Percentiles rank a stretch among this genome's conserved stretches.
phyloP scores from a whole-genome alignment of 2,888 invertebrate species.

The Plagiodera versicolora region DNA sequence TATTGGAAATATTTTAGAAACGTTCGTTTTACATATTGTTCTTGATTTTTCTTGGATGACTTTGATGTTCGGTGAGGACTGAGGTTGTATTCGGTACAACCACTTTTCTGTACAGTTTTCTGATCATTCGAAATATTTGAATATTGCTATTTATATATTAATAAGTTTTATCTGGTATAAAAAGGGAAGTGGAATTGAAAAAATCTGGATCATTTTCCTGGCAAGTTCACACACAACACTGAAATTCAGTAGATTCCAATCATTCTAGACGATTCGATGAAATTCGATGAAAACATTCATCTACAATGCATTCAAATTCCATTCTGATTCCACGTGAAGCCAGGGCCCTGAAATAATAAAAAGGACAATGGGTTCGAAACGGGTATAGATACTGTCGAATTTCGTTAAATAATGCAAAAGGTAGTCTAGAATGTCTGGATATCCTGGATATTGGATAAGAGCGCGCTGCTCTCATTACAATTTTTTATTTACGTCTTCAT shows the following conservation, averaged over 20 bases:
- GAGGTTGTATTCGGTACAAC: too few species aligned
- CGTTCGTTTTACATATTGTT: too few species aligned
- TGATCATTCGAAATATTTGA: too few species aligned
- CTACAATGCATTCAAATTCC: neutral
- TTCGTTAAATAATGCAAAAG: slow-evolving; percentile 23
- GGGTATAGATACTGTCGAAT: slow-evolving; percentile 12
- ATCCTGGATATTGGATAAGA: slow-evolving; percentile 25
- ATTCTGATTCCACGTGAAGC: neutral
- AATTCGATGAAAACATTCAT: neutral
- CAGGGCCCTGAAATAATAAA: slow-evolving; percentile 4
- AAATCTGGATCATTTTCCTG: too few species aligned
- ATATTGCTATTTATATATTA: too few species aligned
- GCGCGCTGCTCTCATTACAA: slow-evolving; percentile 23
- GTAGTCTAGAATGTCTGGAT: slow-evolving; percentile 18
- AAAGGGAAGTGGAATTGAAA: too few species aligned
- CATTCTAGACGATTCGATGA: neutral
- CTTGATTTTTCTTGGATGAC: too few species aligned
- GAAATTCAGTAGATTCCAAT: neutral
- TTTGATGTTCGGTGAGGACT: too few species aligned
- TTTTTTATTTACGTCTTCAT: slow-evolving; percentile 28
- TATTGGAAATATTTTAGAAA: too few species aligned
- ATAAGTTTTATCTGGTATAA: too few species aligned
- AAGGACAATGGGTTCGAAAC: slow-evolving; percentile 9
- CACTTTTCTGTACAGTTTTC: too few species aligned
- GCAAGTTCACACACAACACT: too few species aligned